Percentiles rank a stretch among this genome's conserved stretches.
Conservation (phyloP, 2,797 vertebrate genomes). For the Anas flavirostris region DNA sequence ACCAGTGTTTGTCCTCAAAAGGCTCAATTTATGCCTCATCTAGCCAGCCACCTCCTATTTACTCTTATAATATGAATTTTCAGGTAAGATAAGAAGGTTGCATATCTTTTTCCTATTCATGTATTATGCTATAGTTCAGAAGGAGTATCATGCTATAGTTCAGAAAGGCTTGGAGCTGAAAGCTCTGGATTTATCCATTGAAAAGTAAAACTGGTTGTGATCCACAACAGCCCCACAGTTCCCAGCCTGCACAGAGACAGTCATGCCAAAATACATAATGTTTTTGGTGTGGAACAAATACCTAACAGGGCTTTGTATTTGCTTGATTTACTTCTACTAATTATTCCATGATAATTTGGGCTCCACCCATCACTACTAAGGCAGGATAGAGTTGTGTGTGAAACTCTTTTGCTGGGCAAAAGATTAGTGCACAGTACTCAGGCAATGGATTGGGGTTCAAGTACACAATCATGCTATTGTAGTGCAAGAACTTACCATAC, state of each 20-base stretch:
- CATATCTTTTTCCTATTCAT: background rate
- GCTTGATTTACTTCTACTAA: background rate
- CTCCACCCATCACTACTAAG: background rate
- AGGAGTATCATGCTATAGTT: background rate
- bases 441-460: background rate
- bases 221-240: background rate
- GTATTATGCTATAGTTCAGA: background rate
- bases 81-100: background rate
- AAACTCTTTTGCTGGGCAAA: background rate
- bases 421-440: background rate
- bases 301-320: background rate
- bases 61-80: background rate
- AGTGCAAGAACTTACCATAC: background rate
- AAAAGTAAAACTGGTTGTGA: background rate
- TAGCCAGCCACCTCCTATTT: background rate
- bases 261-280: background rate
- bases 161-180: background rate
- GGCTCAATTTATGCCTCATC: background rate
- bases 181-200: background rate
- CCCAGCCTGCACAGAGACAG: background rate
- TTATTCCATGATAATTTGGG: background rate
- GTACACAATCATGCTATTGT: background rate
- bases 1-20: background rate
- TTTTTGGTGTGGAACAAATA: background rate
- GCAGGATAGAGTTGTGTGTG: background rate